phyloP scores from a whole-genome alignment of 2,888 invertebrate genomes.

The Clepsis dumicolana region DNA sequence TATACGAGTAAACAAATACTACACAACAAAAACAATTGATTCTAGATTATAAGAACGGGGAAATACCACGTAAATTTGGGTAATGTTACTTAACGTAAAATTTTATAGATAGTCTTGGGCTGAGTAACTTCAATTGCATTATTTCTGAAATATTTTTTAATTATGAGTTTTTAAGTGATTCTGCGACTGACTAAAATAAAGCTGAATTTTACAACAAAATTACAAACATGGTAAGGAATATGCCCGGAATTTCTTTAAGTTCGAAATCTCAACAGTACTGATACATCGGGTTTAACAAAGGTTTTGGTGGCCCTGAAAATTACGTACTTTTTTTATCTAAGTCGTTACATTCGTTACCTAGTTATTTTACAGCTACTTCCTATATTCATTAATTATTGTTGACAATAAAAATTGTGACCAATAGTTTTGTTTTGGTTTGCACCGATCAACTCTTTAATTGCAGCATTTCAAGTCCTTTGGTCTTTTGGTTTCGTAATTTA shows the following conservation, averaged over 20 bases:
- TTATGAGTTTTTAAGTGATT: neutral
- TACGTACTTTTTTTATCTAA: conserved; percentile 16
- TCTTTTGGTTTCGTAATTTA: neutral
- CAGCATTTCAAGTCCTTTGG: neutral
- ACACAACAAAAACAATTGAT: conserved; percentile 30
- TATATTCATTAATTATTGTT: conserved; percentile 25
- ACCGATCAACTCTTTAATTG: neutral
- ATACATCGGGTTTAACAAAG: neutral
- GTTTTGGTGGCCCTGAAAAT: neutral
- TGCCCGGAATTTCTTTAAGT: neutral
- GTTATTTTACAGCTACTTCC: conserved; percentile 25
- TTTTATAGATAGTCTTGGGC: neutral
- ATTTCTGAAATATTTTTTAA: neutral
- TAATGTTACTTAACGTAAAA: neutral
- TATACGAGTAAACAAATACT: conserved; percentile 31
- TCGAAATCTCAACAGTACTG: conserved; percentile 17
- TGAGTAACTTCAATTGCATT: neutral
- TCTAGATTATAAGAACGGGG: conserved; percentile 3
- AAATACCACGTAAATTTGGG: neutral
- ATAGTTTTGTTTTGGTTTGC: conserved; percentile 28
- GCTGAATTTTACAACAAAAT: neutral
- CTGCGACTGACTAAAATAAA: neutral
- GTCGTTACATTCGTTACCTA: conserved; percentile 10
- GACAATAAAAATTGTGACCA: conserved; percentile 37
- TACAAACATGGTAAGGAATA: neutral